Evolutionary conservation across 2,113 vertebrate genomes (phyloP), one percentile per base, ranked within the genome.

Genomic region (Miniopterus natalensis): DNA sequence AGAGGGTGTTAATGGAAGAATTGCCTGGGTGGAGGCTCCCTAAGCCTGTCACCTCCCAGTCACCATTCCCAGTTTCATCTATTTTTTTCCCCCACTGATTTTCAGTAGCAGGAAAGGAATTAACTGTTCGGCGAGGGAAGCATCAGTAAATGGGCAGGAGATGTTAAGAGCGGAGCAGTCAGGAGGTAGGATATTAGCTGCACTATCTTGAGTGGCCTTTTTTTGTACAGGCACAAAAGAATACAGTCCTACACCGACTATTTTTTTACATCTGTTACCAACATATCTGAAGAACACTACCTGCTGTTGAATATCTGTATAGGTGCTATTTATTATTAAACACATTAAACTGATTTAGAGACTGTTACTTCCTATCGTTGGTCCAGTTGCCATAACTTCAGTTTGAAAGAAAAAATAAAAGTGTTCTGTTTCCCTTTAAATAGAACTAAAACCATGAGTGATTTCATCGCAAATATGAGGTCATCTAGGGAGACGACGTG

Each of bases 341-440:
- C 23, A 47, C 65, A 53, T 61, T 40, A 45, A 65, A 71, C 27
- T 42, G 92, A 74, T 71, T 83, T 93, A 93, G 31, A 96, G 66
- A 74, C 13, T 80, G 3, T 49, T n/a, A 49, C 73, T 92, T 87
- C 10, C 55, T 73, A 73, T 73, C 83, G 31, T 77, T 68, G 63
- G 21, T 66, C 85, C 61, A 49, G 42, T 75, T 88, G 31, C 71
- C 59, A 86, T 61, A 81, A 14, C 4, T 31, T 94, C 53, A 65
- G 9, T 77, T 89, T 84, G 68, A 6, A 63, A 27, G 20, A 78
- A 92, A 88, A 80, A 47, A 8, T 53, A 21, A 49, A 88, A 96
- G 21, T 29, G 2, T 59, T 77, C 18, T 73, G 25, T 78, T 70
- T 17, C 3, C 55, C 29, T 29, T n/a, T 23, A 93, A 94, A 81